Percentiles rank a stretch among this genome's conserved stretches.
These are phyloP conservation scores for Aphrocallistes beatrix DNA, from an alignment of 37 sponge, comb jelly and placozoan genomes.

Conservation along the genomic window DNA sequence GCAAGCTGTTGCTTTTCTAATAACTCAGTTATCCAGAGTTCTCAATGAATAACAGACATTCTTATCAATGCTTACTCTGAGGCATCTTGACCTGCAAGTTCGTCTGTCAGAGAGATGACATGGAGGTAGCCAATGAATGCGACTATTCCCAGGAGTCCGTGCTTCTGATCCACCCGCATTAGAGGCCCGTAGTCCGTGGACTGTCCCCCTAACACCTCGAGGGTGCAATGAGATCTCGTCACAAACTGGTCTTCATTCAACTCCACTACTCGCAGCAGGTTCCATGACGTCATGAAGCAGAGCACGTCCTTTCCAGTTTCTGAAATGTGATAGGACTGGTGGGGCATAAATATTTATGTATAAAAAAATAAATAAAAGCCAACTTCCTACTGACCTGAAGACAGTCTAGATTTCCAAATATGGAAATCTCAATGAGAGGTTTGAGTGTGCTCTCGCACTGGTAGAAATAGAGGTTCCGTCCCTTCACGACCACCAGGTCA, in stretches of 20 bases:
- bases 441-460: slow-evolving; percentile 56
- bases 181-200: neutral
- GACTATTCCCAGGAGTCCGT: neutral
- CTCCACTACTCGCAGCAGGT: slow-evolving; percentile 60
- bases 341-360: neutral
- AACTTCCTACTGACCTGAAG: slow-evolving; percentile 39
- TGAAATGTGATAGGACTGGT: neutral
- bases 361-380: neutral
- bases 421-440: slow-evolving; percentile 54
- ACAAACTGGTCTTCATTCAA: slow-evolving; percentile 56
- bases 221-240: slow-evolving; percentile 65
- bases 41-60: too few species aligned
- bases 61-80: too few species aligned
- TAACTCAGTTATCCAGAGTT: too few species aligned
- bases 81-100: too few species aligned
- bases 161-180: neutral
- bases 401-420: slow-evolving; percentile 52
- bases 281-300: slow-evolving; percentile 66
- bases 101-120: neutral
- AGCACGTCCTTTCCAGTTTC: slow-evolving; percentile 23
- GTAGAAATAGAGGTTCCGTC: slow-evolving; percentile 52
- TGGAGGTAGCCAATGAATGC: slow-evolving; percentile 6
- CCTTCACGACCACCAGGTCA: slow-evolving; percentile 69
- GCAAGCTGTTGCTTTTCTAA: too few species aligned
- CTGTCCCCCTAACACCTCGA: slow-evolving; percentile 43